Evolutionary conservation across 2,888 invertebrate genomes (phyloP), one percentile per base, ranked within the genome.

Genomic region (Choreutis nemorana): DNA sequence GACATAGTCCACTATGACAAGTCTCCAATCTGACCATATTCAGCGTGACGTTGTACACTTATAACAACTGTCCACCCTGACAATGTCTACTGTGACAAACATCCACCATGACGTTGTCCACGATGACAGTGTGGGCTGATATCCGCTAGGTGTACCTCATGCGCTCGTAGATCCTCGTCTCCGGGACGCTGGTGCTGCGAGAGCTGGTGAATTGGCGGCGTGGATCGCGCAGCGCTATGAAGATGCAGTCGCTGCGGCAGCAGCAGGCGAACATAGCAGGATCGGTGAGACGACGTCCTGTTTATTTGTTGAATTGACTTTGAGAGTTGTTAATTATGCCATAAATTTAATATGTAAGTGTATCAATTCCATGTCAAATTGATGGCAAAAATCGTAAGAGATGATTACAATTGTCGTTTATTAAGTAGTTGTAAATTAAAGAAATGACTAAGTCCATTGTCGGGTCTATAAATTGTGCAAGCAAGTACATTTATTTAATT

Each of bases 211-310:
- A 51, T 86, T 93, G 58, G 82, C 81, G 42, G 81, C 78, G 33
- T 94, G 94, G 94, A 87, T 94, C 60, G 83, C 89, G 55, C 87
- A 85, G 60, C 81, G 92, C 37, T 82, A 94, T 52, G 91, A 93
- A 50, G 88, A 92, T 68, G 94, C 94, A 2, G 90, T 93, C 34
- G 88, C 87, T 29, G 92, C 91, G 4, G 90, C 92, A 7, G 72
- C 72, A 0, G 65, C 58, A 2, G 63, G 56, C 23, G 63, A 57
- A 20, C 40, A 52, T 4, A 48, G 48, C 2, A 46, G 43, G 14
- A 44, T 63, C 4, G 72, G 72, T 72, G 29, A 49, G 61, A 49
- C 2, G n/a, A n/a, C n/a, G n/a, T n/a, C n/a, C n/a, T n/a, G n/a
- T n/a, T n/a, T n/a, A n/a, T n/a, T n/a, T n/a, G n/a, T n/a, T n/a